Conservation (phyloP, 2,797 vertebrate genomes). For the Pterois miles region DNA sequence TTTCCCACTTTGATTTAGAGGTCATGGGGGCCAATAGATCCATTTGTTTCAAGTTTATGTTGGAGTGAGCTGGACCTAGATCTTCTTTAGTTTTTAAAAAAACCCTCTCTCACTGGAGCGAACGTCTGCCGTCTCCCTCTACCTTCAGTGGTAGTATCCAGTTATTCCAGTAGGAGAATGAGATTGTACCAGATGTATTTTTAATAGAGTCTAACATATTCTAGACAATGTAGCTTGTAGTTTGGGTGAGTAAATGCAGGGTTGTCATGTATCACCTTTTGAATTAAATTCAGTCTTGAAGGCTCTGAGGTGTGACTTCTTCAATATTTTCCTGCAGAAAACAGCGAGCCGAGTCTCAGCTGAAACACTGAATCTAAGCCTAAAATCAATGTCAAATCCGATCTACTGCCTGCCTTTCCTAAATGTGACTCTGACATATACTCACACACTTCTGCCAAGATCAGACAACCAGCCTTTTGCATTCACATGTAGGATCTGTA, state of each 20-base stretch:
- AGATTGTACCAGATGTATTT: background rate
- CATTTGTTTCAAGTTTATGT: slow-evolving; percentile 29
- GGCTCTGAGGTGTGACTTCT: background rate
- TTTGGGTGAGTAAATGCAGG: background rate
- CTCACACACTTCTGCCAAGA: background rate
- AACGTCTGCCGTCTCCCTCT: slow-evolving; percentile 11
- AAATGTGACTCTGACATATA: background rate
- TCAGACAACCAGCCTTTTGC: background rate
- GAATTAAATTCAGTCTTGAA: background rate
- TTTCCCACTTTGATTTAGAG: slow-evolving; percentile 27
- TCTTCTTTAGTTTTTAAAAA: background rate
- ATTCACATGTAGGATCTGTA: too few species aligned
- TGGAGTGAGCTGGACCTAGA: background rate
- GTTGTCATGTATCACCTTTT: background rate
- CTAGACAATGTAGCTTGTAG: background rate
- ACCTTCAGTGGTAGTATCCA: background rate
- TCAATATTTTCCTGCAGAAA: background rate
- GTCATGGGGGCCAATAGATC: slow-evolving; percentile 35
- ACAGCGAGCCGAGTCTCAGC: background rate
- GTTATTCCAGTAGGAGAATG: slow-evolving; percentile 11
- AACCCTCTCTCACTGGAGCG: background rate
- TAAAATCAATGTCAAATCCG: background rate
- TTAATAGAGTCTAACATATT: slow-evolving; percentile 8
- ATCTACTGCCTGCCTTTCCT: background rate
- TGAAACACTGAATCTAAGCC: background rate